Conservation (phyloP, 2,888 invertebrate genomes). For the Junonia oenone region DNA sequence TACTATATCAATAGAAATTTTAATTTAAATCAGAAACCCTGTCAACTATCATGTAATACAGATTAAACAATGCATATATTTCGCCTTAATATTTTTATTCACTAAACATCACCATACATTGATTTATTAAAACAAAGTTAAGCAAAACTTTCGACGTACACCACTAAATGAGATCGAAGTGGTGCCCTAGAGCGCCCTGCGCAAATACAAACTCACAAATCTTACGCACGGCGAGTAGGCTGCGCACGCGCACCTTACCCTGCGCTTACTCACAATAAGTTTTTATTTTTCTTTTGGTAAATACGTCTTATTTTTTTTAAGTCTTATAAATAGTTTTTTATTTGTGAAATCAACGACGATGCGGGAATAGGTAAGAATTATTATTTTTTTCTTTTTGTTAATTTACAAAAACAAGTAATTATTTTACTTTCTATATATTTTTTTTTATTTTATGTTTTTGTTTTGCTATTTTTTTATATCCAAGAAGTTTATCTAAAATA, state of each 20-base stretch:
- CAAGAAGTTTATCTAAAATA: not conserved
- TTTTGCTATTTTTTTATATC: not conserved
- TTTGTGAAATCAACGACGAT: not conserved
- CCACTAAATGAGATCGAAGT: constrained; percentile 1
- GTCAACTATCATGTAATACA: too few relatives aligned
- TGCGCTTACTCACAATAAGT: not conserved
- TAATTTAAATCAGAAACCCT: too few relatives aligned
- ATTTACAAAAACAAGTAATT: too few relatives aligned
- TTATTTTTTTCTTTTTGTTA: not conserved
- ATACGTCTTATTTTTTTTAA: not conserved
- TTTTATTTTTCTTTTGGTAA: not conserved
- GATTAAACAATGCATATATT: too few relatives aligned
- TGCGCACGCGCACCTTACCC: constrained; percentile 4
- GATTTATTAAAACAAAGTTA: not conserved
- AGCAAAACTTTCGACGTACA: constrained; percentile 12
- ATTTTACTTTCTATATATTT: too few relatives aligned
- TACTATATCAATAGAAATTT: too few relatives aligned
- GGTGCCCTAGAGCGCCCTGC: constrained; percentile 17
- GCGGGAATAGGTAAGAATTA: not conserved
- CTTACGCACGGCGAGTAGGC: constrained; percentile 1
- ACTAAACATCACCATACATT: too few relatives aligned
- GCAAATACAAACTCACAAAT: constrained; percentile 15
- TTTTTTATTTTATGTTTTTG: too few relatives aligned
- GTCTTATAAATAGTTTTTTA: not conserved
- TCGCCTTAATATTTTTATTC: too few relatives aligned